Evolutionary conservation across 2,888 invertebrate species (phyloP).

Genomic region (Xanthia togata): DNA sequence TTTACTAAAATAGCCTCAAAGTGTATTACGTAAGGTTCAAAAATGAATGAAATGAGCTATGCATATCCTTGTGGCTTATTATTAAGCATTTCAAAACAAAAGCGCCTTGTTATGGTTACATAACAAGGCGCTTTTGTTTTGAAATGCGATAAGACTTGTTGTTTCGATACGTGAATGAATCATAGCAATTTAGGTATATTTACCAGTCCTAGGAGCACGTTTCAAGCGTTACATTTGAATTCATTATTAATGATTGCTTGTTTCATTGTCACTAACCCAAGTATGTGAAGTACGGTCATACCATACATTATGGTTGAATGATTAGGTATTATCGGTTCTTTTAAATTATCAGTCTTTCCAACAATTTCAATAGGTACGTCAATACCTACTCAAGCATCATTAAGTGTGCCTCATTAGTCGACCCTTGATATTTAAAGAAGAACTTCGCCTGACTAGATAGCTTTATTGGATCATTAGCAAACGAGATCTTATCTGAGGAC

Average conservation of each 20-base stretch:
- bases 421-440: neutral
- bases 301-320: neutral
- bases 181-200: neutral
- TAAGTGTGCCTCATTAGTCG: neutral
- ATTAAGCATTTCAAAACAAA: constrained; percentile 41
- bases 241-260: neutral
- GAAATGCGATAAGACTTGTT: neutral
- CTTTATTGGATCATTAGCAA: neutral
- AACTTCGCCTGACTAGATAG: constrained; percentile 3
- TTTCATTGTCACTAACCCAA: neutral
- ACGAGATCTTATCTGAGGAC: neutral
- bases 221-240: neutral
- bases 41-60: constrained; percentile 24
- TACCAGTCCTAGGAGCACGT: neutral
- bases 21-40: constrained; percentile 13
- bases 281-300: neutral
- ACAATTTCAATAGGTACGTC: neutral
- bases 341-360: neutral
- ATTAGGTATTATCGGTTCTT: neutral
- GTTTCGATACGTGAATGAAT: constrained; percentile 23
- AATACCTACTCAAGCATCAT: neutral
- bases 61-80: constrained; percentile 13
- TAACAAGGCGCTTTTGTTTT: no score
- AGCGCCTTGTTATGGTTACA: constrained; percentile 26
- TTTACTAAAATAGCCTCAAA: constrained; percentile 28